These are phyloP conservation scores for Lithosia quadra DNA, from an alignment of 2,888 invertebrate species.

Conservation along the genomic window DNA sequence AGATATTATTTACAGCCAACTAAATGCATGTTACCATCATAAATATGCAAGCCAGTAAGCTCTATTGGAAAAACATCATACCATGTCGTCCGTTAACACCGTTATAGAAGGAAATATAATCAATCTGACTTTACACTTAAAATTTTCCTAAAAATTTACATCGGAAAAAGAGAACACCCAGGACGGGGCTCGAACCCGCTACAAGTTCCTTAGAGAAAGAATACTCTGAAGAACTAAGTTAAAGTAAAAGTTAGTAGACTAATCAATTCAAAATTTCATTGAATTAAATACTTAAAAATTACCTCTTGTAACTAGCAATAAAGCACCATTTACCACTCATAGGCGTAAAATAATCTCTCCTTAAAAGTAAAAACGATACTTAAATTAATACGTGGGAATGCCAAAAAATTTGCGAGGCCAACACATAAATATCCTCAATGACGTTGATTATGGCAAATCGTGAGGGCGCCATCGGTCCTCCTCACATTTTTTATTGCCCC, in stretches of 20 bases:
- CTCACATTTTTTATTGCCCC: constrained; percentile 80
- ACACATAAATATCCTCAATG: constrained; percentile 68
- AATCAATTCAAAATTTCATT: too few relatives aligned
- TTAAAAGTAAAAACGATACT: constrained; percentile 1
- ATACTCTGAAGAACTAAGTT: too few relatives aligned
- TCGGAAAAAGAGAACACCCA: too few relatives aligned
- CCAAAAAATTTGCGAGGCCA: constrained; percentile 44
- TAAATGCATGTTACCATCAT: neutral
- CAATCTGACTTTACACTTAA: neutral
- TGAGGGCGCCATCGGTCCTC: constrained; percentile 69
- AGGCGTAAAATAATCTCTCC: too few relatives aligned
- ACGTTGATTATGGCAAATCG: constrained; percentile 65
- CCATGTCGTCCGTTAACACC: neutral
- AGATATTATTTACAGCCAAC: too few relatives aligned
- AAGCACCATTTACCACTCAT: too few relatives aligned
- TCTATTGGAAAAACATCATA: neutral
- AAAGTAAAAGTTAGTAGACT: too few relatives aligned
- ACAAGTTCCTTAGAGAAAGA: too few relatives aligned
- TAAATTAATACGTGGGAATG: constrained; percentile 35
- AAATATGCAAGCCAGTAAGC: neutral
- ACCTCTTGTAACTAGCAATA: neutral
- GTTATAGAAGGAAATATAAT: neutral
- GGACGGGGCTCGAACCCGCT: too few relatives aligned
- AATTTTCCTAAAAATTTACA: too few relatives aligned
- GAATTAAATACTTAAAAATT: neutral